Percentiles rank a stretch among this genome's conserved stretches.
Conservation (phyloP, 1,140 invertebrate genomes). For the Anastrepha obliqua region DNA sequence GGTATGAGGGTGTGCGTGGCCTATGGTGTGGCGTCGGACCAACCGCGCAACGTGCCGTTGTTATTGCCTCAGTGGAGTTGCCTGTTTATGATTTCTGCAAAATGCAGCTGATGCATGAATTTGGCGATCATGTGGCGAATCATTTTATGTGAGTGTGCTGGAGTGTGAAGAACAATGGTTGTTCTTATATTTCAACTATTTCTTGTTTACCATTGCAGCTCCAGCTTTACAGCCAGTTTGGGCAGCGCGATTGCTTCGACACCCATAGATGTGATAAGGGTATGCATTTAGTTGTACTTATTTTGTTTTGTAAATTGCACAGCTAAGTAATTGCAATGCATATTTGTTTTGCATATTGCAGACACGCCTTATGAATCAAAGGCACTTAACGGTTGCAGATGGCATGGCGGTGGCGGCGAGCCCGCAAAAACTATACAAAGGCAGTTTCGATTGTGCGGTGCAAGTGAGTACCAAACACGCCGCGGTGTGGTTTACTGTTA, state of each 20-base stretch:
- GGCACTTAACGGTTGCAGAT: conserved; percentile 78
- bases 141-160: conserved; percentile 86
- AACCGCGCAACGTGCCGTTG: conserved; percentile 92
- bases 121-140: conserved; percentile 88
- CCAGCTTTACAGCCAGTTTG: conserved; percentile 93
- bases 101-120: conserved; percentile 81
- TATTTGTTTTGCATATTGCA: conserved; percentile 69
- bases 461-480: conserved; percentile 77
- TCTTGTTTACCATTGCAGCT: conserved; percentile 77
- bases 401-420: conserved; percentile 72
- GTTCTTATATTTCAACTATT: conserved; percentile 9
- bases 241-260: conserved; percentile 95
- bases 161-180: not conserved
- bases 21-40: conserved; percentile 94
- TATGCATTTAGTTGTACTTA: conserved; percentile 68
- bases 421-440: conserved; percentile 82
- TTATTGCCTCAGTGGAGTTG: conserved; percentile 94
- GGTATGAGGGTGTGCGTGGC: conserved; percentile 86
- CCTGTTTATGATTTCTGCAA: conserved; percentile 96
- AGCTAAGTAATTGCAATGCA: not conserved
- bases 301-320: not conserved
- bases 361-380: conserved; percentile 95
- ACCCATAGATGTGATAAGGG: conserved; percentile 95
- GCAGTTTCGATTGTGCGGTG: conserved; percentile 91
- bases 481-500: not conserved